Evolutionary conservation across 2,888 invertebrate genomes (phyloP).

Genomic region (Tenthredo mesomela): DNA sequence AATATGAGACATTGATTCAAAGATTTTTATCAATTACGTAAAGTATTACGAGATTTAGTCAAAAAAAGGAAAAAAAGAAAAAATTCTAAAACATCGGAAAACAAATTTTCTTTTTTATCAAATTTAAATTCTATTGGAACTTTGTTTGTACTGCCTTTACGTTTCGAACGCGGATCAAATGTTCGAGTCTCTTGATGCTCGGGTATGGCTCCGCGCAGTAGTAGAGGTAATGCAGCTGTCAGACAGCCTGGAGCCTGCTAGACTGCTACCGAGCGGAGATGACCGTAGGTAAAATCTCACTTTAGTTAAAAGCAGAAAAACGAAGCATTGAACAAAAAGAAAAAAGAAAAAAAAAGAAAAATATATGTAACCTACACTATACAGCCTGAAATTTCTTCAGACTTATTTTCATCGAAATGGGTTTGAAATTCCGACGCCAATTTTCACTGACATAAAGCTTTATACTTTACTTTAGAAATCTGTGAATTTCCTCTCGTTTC

Average conservation of each 20-base stretch:
- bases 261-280: not conserved
- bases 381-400: not conserved
- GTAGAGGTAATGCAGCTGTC: conserved; percentile 10
- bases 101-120: not conserved
- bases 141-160: too few species aligned
- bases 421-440: not conserved
- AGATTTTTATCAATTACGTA: too few species aligned
- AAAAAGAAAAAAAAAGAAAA: not conserved
- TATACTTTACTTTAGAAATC: not conserved
- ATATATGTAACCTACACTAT: too few species aligned
- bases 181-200: not conserved
- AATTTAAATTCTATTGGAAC: not conserved
- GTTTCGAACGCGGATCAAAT: not conserved
- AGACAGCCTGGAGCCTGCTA: not conserved
- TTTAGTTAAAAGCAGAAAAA: not conserved
- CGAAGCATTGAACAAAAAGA: not conserved
- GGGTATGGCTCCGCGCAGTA: not conserved
- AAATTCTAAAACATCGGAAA: not conserved
- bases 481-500: not conserved
- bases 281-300: not conserved
- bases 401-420: not conserved
- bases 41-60: too few species aligned
- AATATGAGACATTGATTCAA: too few species aligned
- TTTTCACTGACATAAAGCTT: not conserved
- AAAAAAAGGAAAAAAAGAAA: not conserved